Evolutionary conservation across 2,888 invertebrate species (phyloP).

Genomic region (Drosophila kuntzei): DNA sequence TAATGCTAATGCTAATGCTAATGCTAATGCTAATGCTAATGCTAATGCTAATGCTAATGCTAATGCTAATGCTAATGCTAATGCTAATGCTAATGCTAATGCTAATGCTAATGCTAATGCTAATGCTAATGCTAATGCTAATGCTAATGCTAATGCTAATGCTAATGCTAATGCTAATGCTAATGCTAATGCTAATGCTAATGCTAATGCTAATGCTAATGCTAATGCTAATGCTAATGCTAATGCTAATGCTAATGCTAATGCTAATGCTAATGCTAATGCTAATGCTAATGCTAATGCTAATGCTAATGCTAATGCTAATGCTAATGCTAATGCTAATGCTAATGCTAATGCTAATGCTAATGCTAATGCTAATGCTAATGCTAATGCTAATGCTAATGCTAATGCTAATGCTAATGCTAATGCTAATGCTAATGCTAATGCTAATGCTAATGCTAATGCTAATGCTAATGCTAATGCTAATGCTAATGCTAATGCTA

Average conservation of each 20-base stretch:
- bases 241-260: neutral
- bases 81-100: too few relatives aligned
- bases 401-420: neutral
- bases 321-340: neutral
- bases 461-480: slow-evolving; percentile 2
- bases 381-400: neutral
- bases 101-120: neutral
- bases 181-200: too few relatives aligned
- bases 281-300: neutral
- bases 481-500: slow-evolving; percentile 1
- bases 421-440: neutral
- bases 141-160: neutral
- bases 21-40: too few relatives aligned
- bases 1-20: too few relatives aligned
- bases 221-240: neutral
- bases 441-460: slow-evolving; percentile 1
- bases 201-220: neutral
- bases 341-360: neutral
- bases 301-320: neutral
- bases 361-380: slow-evolving; percentile 4
- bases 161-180: neutral
- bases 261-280: neutral
- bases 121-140: too few relatives aligned
- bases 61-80: too few relatives aligned
- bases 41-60: too few relatives aligned